Base-by-base conservation (phyloP, 2,888 invertebrate species). In the Alloscopus bannaensis region DNA sequence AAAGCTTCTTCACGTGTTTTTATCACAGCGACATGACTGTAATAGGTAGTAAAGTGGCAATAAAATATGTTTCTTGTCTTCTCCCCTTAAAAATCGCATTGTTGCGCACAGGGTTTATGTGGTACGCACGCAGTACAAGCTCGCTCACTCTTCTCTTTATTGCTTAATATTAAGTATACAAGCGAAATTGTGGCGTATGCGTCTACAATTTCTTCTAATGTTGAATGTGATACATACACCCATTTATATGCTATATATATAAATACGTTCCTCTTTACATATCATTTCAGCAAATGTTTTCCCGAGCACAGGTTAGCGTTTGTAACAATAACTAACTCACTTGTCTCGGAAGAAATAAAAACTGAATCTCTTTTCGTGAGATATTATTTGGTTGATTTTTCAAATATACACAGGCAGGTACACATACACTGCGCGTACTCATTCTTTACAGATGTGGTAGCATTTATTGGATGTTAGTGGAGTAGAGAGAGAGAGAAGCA, bases 41-140 rank as follows among this genome's bases (percentile, higher is more conserved):
- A 75, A 75, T 75, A 66, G 73, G 73, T 42, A 66, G 73, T 75
- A 75, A 75, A 75, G 40, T 66, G 66, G 66, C 59, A 75, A 75
- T 75, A 75, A 75, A 75, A 66, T 75, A 66, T 75, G 73, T 75
- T 47, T 3, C 57, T 66, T 65, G 73, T 75, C 73, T 75, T 75
- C 66, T 75, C 20, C 55, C 73, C 55, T 75, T 75, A 66, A n/a
- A 57, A 75, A 66, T 75, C 59, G 42, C 66, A 75, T 75, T 66
- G 73, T 75, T 75, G 66, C 50, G 55, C 26, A 40, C 50, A 71
- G 47, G n/a, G 60, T 70, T 71, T 62, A 57, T 57, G 55, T 69
- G n/a, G 55, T 22, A 22, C 28, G 6, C 40, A 16, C n/a, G n/a
- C n/a, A n/a, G n/a, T n/a, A n/a, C n/a, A n/a, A n/a, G n/a, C n/a